phyloP scores from a whole-genome alignment of 2,888 invertebrate species.

The Leucoptera coffeella region DNA sequence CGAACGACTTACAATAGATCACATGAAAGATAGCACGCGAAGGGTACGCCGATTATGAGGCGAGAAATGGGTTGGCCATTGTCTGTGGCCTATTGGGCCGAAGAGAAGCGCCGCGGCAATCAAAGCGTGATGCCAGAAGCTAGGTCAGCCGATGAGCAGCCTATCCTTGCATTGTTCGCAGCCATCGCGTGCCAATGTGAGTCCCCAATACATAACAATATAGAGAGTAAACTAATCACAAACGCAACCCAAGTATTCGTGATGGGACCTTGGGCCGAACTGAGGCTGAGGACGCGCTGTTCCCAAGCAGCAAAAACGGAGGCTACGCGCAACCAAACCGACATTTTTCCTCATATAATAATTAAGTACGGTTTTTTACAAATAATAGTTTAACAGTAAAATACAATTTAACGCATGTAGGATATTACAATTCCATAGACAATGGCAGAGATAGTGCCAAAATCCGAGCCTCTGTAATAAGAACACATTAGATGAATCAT shows the following conservation, averaged over 20 bases:
- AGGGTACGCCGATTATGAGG: slow-evolving; percentile 47
- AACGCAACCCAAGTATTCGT: slow-evolving; percentile 24
- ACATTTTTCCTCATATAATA: no score
- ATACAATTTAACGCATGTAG: no score
- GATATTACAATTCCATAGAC: no score
- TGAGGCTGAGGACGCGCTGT: slow-evolving; percentile 2
- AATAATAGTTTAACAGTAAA: no score
- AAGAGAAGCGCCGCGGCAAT: slow-evolving; percentile 34
- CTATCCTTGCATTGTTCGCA: slow-evolving; percentile 46
- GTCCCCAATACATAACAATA: slow-evolving; percentile 48
- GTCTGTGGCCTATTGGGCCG: slow-evolving; percentile 4
- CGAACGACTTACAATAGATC: slow-evolving; percentile 47
- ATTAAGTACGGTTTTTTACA: no score
- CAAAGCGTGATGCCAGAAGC: slow-evolving; percentile 30
- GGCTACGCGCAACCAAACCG: no score
- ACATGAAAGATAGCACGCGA: slow-evolving; percentile 48
- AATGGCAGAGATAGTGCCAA: no score
- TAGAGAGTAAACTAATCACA: slow-evolving; percentile 28
- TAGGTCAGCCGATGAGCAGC: slow-evolving; percentile 27
- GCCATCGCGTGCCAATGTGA: slow-evolving; percentile 42
- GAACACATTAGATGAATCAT: slow-evolving; percentile 35
- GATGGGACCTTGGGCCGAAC: slow-evolving; percentile 22
- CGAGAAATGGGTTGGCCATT: slow-evolving; percentile 19
- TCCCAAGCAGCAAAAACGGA: no score
- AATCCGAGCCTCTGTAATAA: slow-evolving; percentile 10